Conservation (phyloP, 1,140 invertebrate genomes). For the Schlechtendalia chinensis region DNA sequence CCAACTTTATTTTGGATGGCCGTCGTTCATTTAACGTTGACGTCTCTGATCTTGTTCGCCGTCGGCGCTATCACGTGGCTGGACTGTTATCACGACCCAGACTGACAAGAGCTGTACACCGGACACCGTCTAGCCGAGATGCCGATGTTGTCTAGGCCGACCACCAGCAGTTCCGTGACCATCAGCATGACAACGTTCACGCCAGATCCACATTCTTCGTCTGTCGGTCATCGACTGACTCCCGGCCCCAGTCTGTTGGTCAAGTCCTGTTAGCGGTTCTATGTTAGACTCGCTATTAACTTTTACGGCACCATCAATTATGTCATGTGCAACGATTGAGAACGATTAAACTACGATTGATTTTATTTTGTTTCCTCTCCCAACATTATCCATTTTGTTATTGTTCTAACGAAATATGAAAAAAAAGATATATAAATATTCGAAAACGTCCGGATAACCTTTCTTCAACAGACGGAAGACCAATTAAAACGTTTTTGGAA, state of each 20-base stretch:
- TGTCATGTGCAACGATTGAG: too few relatives aligned
- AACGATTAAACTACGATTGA: not conserved
- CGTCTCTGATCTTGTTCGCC: slow-evolving; percentile 19
- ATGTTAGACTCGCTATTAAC: too few relatives aligned
- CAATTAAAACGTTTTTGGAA: not conserved
- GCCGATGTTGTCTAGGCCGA: slow-evolving; percentile 24
- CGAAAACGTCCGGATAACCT: too few relatives aligned
- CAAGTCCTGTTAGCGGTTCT: slow-evolving; percentile 13
- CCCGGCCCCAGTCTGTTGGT: slow-evolving; percentile 22
- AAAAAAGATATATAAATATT: too few relatives aligned
- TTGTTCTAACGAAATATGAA: too few relatives aligned
- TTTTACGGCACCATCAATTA: too few relatives aligned
- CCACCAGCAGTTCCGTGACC: slow-evolving; percentile 40
- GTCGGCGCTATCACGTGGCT: slow-evolving; percentile 32
- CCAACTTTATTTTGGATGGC: slow-evolving; percentile 44
- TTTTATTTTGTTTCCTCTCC: not conserved
- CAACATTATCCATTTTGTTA: not conserved
- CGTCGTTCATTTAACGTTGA: slow-evolving; percentile 34
- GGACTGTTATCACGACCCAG: slow-evolving; percentile 47
- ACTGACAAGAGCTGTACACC: slow-evolving; percentile 49
- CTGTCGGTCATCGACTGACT: not conserved
- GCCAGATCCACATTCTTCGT: slow-evolving; percentile 9
- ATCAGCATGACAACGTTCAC: slow-evolving; percentile 43
- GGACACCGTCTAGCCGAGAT: not conserved
- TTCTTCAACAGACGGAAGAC: too few relatives aligned